A percentile compares a stretch with the other conserved stretches of the same genome.
Evolutionary conservation across 2,888 invertebrate genomes (phyloP).

Genomic region (Dicroscelio sp.): DNA sequence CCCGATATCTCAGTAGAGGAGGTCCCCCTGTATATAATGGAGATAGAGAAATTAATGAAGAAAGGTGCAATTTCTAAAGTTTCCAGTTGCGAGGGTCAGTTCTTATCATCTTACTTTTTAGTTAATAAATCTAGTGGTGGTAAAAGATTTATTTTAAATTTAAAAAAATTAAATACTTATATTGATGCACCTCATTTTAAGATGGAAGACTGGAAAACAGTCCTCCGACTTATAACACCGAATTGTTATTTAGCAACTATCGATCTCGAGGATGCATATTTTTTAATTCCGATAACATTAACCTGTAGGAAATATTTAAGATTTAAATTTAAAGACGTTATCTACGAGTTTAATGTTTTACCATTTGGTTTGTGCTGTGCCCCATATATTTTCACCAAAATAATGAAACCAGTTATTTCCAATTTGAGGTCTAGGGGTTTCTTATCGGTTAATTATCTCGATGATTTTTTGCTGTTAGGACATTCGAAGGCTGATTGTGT

Average conservation of each 20-base stretch:
- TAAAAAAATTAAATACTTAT: not conserved
- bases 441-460: not conserved
- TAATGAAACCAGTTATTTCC: conserved; percentile 18
- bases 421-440: not conserved
- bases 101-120: not conserved
- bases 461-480: not conserved
- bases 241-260: not conserved
- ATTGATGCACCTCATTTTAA: not conserved
- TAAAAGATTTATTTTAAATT: not conserved
- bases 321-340: not conserved
- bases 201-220: not conserved
- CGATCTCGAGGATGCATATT: conserved; percentile 5
- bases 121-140: not conserved
- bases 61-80: not conserved
- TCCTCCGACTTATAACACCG: not conserved
- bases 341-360: conserved; percentile 14
- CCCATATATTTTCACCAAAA: not conserved
- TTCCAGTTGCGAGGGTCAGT: not conserved
- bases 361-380: not conserved
- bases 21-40: not conserved
- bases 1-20: not conserved
- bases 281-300: not conserved
- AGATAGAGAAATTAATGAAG: not conserved
- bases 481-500: not conserved
- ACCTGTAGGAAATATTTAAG: not conserved